Conservation (phyloP, 2,113 vertebrate genomes). For the Oenanthe oenanthe region DNA sequence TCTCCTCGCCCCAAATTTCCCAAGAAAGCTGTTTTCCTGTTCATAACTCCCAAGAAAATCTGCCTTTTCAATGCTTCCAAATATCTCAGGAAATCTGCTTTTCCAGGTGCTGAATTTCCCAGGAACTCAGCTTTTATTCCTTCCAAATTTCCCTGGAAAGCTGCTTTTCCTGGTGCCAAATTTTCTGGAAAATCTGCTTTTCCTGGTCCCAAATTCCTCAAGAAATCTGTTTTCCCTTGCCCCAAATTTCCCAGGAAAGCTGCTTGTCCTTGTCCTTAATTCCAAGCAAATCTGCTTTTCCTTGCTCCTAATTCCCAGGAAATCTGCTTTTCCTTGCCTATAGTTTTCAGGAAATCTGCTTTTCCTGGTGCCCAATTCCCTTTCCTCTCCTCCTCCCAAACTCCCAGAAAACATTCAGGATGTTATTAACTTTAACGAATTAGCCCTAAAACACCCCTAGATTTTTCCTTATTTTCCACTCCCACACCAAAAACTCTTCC, state of each 20-base stretch:
- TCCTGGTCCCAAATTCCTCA: no score
- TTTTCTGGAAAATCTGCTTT: no score
- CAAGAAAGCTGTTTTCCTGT: neutral
- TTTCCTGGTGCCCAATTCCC: no score
- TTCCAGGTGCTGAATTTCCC: neutral
- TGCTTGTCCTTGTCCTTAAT: neutral
- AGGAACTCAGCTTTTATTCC: neutral
- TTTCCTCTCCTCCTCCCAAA: neutral
- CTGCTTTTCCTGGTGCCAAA: no score
- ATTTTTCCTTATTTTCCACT: no score
- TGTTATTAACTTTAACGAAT: no score
- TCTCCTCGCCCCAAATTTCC: no score
- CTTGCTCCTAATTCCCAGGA: accelerated
- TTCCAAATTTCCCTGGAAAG: no score
- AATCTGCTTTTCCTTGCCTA: neutral
- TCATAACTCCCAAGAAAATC: no score
- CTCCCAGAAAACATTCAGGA: accelerated
- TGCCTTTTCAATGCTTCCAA: no score
- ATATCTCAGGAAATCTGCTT: neutral
- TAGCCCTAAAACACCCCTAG: neutral
- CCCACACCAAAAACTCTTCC: neutral
- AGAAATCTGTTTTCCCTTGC: neutral
- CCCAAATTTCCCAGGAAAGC: neutral
- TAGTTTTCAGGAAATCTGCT: neutral
- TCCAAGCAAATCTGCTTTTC: neutral